These are phyloP conservation scores for Dysidea cf. avara DNA, from an alignment of 37 sponge, comb jelly and placozoan genomes.

Conservation along the genomic window DNA sequence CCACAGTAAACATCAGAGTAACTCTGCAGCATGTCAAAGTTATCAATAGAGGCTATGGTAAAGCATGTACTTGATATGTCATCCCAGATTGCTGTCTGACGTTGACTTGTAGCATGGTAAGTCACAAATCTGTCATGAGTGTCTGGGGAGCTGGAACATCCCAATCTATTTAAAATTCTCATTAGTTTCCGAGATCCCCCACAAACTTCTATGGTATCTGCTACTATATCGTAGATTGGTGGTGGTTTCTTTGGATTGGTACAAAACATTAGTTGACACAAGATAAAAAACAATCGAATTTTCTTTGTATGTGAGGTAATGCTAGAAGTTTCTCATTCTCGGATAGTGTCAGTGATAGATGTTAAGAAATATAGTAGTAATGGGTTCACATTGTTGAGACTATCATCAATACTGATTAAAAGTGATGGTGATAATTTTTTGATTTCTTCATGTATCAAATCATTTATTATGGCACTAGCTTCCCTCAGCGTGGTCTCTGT, in stretches of 20 bases:
- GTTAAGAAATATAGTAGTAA: background rate
- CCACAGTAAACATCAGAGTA: too few species aligned
- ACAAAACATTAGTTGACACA: background rate
- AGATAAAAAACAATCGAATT: background rate
- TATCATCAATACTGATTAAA: too few species aligned
- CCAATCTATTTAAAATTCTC: constrained; percentile 9
- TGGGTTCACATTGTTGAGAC: too few species aligned
- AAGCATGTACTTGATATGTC: background rate
- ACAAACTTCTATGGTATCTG: constrained; percentile 21
- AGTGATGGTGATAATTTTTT: too few species aligned
- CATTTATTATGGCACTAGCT: constrained; percentile 14
- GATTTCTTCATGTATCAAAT: constrained; percentile 8
- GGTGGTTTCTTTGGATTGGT: background rate
- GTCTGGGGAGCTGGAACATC: too few species aligned
- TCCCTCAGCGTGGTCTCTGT: too few species aligned
- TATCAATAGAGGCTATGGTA: constrained; percentile 14
- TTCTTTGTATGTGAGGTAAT: too few species aligned
- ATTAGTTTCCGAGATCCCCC: constrained; percentile 17
- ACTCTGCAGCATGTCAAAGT: too few species aligned
- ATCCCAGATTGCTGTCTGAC: constrained; percentile 6
- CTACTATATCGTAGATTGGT: too few species aligned
- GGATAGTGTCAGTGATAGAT: too few species aligned
- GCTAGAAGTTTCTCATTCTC: too few species aligned
- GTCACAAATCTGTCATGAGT: constrained; percentile 27
- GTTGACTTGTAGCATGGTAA: background rate